These are phyloP conservation scores for Crocallis elinguaria DNA, from an alignment of 2,888 invertebrate species.

Conservation along the genomic window DNA sequence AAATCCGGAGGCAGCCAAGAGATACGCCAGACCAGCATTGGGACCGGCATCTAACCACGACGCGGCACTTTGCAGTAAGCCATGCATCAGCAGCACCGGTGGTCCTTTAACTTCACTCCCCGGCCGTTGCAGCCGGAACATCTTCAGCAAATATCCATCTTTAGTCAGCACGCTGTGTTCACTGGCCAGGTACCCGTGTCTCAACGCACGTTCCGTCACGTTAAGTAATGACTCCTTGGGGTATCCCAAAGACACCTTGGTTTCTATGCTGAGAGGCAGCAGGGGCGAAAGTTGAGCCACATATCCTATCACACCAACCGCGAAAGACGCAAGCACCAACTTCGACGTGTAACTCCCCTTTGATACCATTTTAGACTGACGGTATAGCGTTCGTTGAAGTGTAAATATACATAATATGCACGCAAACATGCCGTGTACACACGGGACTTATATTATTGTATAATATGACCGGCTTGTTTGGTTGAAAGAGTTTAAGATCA, in stretches of 20 bases:
- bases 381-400: neutral
- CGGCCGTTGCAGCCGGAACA: slow-evolving; percentile 56
- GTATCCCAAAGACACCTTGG: slow-evolving; percentile 36
- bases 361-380: slow-evolving; percentile 28
- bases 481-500: slow-evolving; percentile 15
- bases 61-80: slow-evolving; percentile 63
- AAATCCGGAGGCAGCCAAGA: slow-evolving; percentile 46
- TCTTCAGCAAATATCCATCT: slow-evolving; percentile 64
- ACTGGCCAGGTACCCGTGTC: slow-evolving; percentile 56
- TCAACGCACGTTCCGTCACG: slow-evolving; percentile 32
- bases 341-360: slow-evolving; percentile 31
- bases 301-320: slow-evolving; percentile 29
- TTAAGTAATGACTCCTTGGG: slow-evolving; percentile 36
- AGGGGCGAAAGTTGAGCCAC: slow-evolving; percentile 19
- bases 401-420: slow-evolving; percentile 3
- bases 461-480: neutral
- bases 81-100: slow-evolving; percentile 69
- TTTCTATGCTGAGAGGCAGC: slow-evolving; percentile 30
- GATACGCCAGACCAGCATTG: slow-evolving; percentile 47
- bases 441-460: neutral
- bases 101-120: slow-evolving; percentile 39
- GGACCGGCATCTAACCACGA: slow-evolving; percentile 67
- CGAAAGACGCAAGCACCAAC: slow-evolving; percentile 26
- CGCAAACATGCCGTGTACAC: neutral
- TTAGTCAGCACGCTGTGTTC: slow-evolving; percentile 61